Base-by-base conservation (phyloP, 2,888 invertebrate species). In the Cremastinae sp. region DNA sequence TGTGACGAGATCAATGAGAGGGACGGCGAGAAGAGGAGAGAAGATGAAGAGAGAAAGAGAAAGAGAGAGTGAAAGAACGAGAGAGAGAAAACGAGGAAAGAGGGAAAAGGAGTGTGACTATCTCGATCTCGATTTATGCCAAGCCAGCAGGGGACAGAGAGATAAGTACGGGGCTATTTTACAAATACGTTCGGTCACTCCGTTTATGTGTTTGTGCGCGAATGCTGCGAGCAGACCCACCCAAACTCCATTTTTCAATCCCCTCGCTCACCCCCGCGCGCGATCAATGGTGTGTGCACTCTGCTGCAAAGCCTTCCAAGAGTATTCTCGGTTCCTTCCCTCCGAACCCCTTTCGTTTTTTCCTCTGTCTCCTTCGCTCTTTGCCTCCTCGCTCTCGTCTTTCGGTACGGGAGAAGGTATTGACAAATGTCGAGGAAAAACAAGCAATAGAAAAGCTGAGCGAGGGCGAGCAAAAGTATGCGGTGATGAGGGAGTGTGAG, bases 381-480 rank as follows among this genome's bases (percentile, higher is more conserved):
- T n/a, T 49, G 9, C 41, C 39, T 37, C 12, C 22, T 28, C 9
- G 28, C 5, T 28, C 68, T 49, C 53, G 20, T 68, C 59, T 37
- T 73, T 51, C 70, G 18, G 37, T n/a, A n/a, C 14, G 22, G 35
- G 53, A 53, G 16, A 28, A 8, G 84, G 85, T 86, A 85, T 87
- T 83, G 86, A 83, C 82, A 83, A 84, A 84, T 80, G 82, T 79
- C 79, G 80, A 78, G 79, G 81, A 81, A 85, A 84, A 81, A 82
- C 81, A 81, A 82, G 82, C 78, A 83, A 78, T 68, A 74, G 68
- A 77, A 74, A 77, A 61, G 61, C 65, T 61, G 72, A 43, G 69
- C 59, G 51, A 78, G 70, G 75, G 77, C 78, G 75, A 70, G 28
- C 2, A 28, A 51, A 78, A 71, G 43, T 69, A 70, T 59, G 66